A percentile compares a stretch with the other conserved stretches of the same genome.
Evolutionary conservation across 2,797 vertebrate species (phyloP).

Genomic region (Lepus townsendii): DNA sequence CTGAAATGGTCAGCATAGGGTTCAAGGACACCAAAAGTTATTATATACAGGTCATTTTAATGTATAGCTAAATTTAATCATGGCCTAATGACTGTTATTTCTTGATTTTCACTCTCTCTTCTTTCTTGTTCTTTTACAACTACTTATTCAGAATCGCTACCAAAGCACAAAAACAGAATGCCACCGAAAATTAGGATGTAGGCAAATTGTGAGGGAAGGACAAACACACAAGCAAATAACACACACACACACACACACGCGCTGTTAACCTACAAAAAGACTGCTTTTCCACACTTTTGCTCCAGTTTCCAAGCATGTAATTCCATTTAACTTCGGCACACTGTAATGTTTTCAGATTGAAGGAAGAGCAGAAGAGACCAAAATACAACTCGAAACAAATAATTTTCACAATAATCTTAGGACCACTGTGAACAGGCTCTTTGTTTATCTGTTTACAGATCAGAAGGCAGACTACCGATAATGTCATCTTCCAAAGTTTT

Average conservation of each 20-base stretch:
- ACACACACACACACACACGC: background rate
- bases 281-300: background rate
- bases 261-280: slow-evolving; percentile 5
- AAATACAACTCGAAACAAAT: slow-evolving; percentile 17
- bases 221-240: background rate
- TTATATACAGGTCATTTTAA: slow-evolving; percentile 5
- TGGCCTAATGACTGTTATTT: background rate
- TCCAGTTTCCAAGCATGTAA: slow-evolving; percentile 23
- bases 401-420: slow-evolving; percentile 52
- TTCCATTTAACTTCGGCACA: background rate
- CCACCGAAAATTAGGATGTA: background rate
- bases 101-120: slow-evolving; percentile 37
- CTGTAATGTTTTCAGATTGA: background rate
- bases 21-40: slow-evolving; percentile 14
- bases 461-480: slow-evolving; percentile 68
- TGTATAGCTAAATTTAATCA: slow-evolving; percentile 6
- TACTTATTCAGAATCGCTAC: slow-evolving; percentile 3
- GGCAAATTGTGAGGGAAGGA: background rate
- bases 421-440: slow-evolving; percentile 66
- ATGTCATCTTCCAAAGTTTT: slow-evolving; percentile 58
- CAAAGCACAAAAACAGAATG: slow-evolving; percentile 31
- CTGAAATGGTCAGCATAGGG: background rate
- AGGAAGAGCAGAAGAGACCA: slow-evolving; percentile 9
- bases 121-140: slow-evolving; percentile 25
- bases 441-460: slow-evolving; percentile 74